Evolutionary conservation across 2,888 invertebrate species (phyloP).

Genomic region (Labia minor): DNA sequence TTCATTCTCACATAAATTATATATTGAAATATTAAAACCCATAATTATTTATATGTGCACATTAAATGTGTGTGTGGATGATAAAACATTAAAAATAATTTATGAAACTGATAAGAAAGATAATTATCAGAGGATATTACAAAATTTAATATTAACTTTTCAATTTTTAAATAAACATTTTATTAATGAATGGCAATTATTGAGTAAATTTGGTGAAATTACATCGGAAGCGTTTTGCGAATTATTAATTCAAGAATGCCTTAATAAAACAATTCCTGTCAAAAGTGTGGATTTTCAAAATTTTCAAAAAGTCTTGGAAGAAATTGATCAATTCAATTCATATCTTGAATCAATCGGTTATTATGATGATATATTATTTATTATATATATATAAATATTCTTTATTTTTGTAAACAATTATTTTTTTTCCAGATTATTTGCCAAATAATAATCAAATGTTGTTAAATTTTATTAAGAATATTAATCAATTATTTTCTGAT

Average conservation of each 20-base stretch:
- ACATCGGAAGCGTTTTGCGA: conserved; percentile 50
- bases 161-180: not conserved
- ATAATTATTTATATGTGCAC: not conserved
- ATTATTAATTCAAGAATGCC: conserved; percentile 58
- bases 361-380: not conserved
- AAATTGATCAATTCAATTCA: not conserved
- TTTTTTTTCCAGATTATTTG: not conserved
- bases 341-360: not conserved
- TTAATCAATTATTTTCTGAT: not conserved
- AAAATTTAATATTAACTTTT: not conserved
- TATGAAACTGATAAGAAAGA: not conserved
- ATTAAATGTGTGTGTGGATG: not conserved
- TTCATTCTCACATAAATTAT: not conserved
- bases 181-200: conserved; percentile 33
- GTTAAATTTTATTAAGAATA: not conserved
- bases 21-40: not conserved
- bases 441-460: not conserved
- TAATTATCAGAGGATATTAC: not conserved
- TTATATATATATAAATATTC: too few species aligned
- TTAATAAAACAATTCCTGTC: conserved; percentile 62
- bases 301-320: not conserved
- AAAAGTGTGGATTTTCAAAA: not conserved
- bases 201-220: conserved; percentile 42
- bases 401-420: not conserved
- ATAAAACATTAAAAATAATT: not conserved